These are phyloP conservation scores for Rotaria socialis DNA, from an alignment of 2,888 invertebrate genomes.

Conservation along the genomic window DNA sequence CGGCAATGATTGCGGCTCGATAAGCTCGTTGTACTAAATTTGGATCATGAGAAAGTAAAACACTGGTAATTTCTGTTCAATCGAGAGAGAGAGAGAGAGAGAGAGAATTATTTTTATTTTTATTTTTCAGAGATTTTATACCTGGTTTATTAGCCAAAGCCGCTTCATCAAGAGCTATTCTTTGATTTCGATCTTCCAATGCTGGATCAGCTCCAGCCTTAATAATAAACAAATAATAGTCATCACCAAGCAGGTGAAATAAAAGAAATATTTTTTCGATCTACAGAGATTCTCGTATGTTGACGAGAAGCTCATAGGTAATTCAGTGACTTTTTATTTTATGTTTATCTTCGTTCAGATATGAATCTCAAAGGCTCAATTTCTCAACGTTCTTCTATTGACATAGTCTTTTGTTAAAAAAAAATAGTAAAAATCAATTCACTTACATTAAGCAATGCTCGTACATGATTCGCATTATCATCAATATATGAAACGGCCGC, in stretches of 20 bases:
- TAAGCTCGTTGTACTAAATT: background rate
- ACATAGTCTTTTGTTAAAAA: no score
- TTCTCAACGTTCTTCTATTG: no score
- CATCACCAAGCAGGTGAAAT: no score
- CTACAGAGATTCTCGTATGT: no score
- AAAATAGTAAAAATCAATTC: no score
- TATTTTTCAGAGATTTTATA: background rate
- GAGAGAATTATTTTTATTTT: background rate
- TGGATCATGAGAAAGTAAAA: background rate
- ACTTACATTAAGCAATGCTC: background rate
- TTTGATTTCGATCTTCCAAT: conserved; percentile 19
- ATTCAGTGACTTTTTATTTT: no score
- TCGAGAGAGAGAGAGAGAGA: no score
- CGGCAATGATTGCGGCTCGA: background rate
- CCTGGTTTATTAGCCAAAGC: conserved; percentile 6
- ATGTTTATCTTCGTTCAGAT: no score
- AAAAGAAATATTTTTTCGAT: no score
- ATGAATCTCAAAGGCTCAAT: no score
- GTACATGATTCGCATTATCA: conserved; percentile 28
- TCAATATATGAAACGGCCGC: background rate
- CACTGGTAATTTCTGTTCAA: background rate
- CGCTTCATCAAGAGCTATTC: background rate
- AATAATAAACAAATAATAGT: background rate
- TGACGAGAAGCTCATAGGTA: no score
- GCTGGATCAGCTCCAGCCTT: conserved; percentile 18